A percentile compares a stretch with the other conserved stretches of the same genome.
These are phyloP conservation scores for Sebastes melanostomus DNA, from an alignment of 2,797 vertebrate genomes.

Conservation along the genomic window DNA sequence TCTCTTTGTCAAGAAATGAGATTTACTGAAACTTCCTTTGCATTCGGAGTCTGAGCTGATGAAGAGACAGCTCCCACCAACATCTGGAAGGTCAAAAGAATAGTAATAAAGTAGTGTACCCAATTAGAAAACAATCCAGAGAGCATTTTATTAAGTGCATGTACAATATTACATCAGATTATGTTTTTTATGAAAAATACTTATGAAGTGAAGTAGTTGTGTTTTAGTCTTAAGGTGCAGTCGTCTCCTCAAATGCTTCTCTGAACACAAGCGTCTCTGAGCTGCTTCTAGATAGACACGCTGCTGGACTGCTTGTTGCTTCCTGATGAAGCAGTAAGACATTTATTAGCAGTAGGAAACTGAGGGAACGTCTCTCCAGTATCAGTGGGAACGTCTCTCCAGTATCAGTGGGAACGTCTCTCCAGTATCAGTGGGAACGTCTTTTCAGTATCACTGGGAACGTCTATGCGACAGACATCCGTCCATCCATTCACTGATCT, in stretches of 20 bases:
- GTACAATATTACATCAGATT: background rate
- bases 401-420: accelerated
- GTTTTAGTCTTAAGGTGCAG: background rate
- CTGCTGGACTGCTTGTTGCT: background rate
- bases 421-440: no score
- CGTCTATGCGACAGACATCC: background rate
- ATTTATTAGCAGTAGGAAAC: background rate
- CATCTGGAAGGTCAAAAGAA: conserved; percentile 19
- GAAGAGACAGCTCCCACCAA: conserved; percentile 4
- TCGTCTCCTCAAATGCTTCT: background rate
- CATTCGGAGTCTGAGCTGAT: conserved; percentile 24
- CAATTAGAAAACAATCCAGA: background rate
- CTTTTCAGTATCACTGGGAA: no score
- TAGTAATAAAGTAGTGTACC: background rate
- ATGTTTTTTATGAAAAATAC: background rate
- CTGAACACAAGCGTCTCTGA: background rate
- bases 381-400: no score
- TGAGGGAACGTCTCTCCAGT: background rate
- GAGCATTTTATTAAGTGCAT: background rate
- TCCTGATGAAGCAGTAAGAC: background rate
- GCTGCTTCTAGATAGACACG: background rate
- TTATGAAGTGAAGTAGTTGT: background rate
- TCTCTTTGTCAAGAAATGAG: conserved; percentile 37
- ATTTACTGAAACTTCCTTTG: conserved; percentile 21
- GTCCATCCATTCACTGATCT: conserved; percentile 2